A percentile compares a stretch with the other conserved stretches of the same genome.
Conservation (phyloP, 2,797 vertebrate genomes). For the Microcaecilia unicolor region DNA sequence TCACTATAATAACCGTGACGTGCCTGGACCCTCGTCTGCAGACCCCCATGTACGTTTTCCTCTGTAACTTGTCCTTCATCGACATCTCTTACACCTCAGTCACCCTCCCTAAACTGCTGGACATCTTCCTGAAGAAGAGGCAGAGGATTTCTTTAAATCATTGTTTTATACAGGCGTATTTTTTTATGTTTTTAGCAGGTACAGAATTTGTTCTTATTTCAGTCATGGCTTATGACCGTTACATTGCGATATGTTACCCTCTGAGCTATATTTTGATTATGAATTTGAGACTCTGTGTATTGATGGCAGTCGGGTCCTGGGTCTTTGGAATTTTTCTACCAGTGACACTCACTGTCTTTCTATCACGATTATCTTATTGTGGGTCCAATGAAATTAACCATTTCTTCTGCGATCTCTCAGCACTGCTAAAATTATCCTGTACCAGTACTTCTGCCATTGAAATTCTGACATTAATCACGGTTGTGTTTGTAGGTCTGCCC, state of each 20-base stretch:
- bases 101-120: conserved; percentile 9
- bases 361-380: conserved; percentile 6
- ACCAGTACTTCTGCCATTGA: conserved; percentile 2
- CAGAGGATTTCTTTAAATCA: conserved; percentile 12
- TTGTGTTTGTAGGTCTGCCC: conserved; percentile 1
- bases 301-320: conserved; percentile 1
- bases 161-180: conserved; percentile 11
- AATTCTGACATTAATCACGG: conserved; percentile 7
- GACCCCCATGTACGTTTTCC: conserved; percentile 13
- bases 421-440: conserved; percentile 19
- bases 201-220: conserved; percentile 17
- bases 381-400: conserved; percentile 5
- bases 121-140: background rate
- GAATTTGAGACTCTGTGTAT: background rate
- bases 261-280: conserved; percentile 11
- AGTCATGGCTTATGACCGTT: conserved; percentile 16
- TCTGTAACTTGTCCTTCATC: conserved; percentile 6
- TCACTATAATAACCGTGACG: conserved; percentile 2
- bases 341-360: conserved; percentile 6
- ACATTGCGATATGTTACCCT: conserved; percentile 13
- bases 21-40: background rate
- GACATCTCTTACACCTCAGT: conserved; percentile 4
- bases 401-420: conserved; percentile 16
- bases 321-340: conserved; percentile 13
- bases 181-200: conserved; percentile 19